Evolutionary conservation across 2,888 invertebrate species (phyloP).

Genomic region (Drosophila peninsularis): DNA sequence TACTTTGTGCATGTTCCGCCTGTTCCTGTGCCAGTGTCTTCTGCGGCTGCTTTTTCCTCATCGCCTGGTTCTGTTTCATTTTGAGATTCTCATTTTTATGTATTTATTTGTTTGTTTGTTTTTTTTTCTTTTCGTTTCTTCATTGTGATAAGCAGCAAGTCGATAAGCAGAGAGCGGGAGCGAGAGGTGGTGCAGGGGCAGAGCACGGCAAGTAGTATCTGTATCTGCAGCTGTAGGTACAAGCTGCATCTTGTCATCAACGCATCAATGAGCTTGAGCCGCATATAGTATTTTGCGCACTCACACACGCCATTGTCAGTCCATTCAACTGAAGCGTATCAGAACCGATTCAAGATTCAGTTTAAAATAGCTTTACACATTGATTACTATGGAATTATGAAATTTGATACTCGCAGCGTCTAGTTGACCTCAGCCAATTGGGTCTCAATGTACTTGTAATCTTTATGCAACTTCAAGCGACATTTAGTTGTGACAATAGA

Average conservation of each 20-base stretch:
- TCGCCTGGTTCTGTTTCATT: conserved; percentile 8
- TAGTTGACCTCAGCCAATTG: background rate
- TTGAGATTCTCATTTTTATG: conserved; percentile 2
- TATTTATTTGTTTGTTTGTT: conserved; percentile 1
- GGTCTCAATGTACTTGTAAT: background rate
- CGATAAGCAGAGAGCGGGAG: conserved; percentile 15
- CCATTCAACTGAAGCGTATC: conserved; percentile 11
- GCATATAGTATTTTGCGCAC: conserved; percentile 6
- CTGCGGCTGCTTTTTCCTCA: background rate
- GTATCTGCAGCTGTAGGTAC: conserved; percentile 25
- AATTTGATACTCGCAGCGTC: background rate
- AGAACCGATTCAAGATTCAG: conserved; percentile 12
- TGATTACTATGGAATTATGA: conserved; percentile 7
- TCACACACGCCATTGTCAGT: background rate
- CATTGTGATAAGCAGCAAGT: conserved; percentile 29
- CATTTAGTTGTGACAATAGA: background rate
- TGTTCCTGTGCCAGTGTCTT: conserved; percentile 7
- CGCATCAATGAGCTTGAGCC: conserved; percentile 34
- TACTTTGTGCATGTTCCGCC: conserved; percentile 44
- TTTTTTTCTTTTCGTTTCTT: background rate
- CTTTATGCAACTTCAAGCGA: background rate
- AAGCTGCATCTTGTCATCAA: conserved; percentile 48
- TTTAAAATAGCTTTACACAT: conserved; percentile 3
- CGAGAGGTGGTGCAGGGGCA: background rate
- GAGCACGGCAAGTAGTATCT: conserved; percentile 19